phyloP scores from a whole-genome alignment of 2,797 vertebrate species.

The Sciurus carolinensis region DNA sequence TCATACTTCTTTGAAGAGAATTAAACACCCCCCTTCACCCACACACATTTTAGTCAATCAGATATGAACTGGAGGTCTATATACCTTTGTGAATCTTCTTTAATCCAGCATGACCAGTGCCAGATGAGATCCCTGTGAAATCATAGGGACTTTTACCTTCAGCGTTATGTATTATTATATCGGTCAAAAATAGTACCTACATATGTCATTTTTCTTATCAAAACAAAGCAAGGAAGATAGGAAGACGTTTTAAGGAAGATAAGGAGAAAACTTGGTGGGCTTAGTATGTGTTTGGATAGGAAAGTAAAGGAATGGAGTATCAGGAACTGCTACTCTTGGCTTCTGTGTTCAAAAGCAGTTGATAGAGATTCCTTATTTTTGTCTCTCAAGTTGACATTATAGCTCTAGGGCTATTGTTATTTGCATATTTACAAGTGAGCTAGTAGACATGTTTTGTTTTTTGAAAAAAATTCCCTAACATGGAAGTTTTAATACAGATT shows the following conservation, averaged over 20 bases:
- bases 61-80: not conserved
- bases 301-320: not conserved
- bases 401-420: not conserved
- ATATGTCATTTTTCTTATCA: not conserved
- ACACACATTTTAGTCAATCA: not conserved
- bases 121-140: not conserved
- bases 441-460: slow-evolving; percentile 3
- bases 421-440: not conserved
- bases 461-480: not conserved
- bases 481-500: not conserved
- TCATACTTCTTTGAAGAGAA: not conserved
- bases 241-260: not conserved
- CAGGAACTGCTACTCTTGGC: not conserved
- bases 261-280: not conserved
- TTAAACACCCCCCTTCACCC: not conserved
- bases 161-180: not conserved
- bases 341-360: not conserved
- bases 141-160: slow-evolving; percentile 5
- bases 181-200: not conserved
- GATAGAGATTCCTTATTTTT: not conserved
- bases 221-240: not conserved
- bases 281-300: not conserved
- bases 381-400: not conserved
- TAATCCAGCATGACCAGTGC: not conserved
- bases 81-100: not conserved